Percentiles rank a stretch among this genome's conserved stretches.
Evolutionary conservation across 1,140 invertebrate genomes (phyloP).

Genomic region (Leptinotarsa texana): DNA sequence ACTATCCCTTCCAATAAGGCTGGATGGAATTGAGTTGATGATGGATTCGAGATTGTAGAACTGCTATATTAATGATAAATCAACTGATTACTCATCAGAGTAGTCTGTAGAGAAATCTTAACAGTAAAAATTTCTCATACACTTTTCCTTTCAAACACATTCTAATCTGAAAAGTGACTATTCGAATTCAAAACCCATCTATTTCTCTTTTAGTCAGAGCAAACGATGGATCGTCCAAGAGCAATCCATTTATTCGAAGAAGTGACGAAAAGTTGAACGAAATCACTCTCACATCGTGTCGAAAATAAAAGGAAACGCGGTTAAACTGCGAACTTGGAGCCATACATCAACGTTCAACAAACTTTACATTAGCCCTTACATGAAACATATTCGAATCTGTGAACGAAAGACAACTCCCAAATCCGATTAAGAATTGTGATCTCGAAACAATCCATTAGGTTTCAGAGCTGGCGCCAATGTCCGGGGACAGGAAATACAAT

Average conservation of each 20-base stretch:
- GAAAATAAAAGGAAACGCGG: slow-evolving; percentile 2
- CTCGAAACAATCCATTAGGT: slow-evolving; percentile 8
- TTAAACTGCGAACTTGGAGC: background rate
- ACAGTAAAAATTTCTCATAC: no score
- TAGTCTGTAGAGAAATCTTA: no score
- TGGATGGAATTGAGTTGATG: no score
- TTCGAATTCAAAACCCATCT: background rate
- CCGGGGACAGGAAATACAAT: background rate
- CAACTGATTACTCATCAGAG: no score
- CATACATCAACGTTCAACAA: slow-evolving; percentile 8
- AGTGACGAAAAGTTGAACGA: background rate
- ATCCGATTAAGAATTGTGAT: slow-evolving; percentile 6
- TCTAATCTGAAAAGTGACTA: no score
- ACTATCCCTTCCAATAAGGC: no score
- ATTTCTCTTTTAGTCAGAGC: background rate
- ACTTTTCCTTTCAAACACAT: no score
- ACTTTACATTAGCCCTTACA: slow-evolving; percentile 4
- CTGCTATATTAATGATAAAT: no score
- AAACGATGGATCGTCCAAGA: background rate
- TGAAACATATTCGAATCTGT: background rate
- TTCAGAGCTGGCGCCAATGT: slow-evolving; percentile 5
- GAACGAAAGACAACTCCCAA: background rate
- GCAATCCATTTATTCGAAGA: background rate
- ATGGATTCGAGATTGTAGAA: no score
- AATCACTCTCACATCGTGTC: background rate